A percentile compares a stretch with the other conserved stretches of the same genome.
These are phyloP conservation scores for Agrilus mali DNA, from an alignment of 2,888 invertebrate genomes.

Conservation along the genomic window DNA sequence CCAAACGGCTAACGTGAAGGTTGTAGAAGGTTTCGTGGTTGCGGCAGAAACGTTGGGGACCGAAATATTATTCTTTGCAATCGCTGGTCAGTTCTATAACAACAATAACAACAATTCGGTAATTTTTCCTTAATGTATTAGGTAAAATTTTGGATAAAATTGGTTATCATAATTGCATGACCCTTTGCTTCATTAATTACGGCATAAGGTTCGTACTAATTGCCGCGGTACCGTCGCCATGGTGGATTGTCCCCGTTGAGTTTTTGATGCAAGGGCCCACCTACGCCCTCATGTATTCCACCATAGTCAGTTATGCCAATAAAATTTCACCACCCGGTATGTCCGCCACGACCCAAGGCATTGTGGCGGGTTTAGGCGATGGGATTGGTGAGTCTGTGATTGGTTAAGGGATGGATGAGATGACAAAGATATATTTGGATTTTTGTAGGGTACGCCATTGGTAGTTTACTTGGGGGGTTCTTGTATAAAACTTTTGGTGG, in stretches of 20 bases:
- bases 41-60: slow-evolving; percentile 69
- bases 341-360: slow-evolving; percentile 74
- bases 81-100: slow-evolving; percentile 40
- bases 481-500: slow-evolving; percentile 57
- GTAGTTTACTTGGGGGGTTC: slow-evolving; percentile 60
- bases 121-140: slow-evolving; percentile 21
- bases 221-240: slow-evolving; percentile 64
- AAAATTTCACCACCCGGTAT: slow-evolving; percentile 47
- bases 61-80: slow-evolving; percentile 64
- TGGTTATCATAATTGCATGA: slow-evolving; percentile 67
- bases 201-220: slow-evolving; percentile 61
- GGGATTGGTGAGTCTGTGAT: slow-evolving; percentile 48
- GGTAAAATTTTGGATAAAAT: slow-evolving; percentile 68
- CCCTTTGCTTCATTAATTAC: slow-evolving; percentile 65
- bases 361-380: slow-evolving; percentile 81
- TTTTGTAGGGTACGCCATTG: slow-evolving; percentile 56
- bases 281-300: slow-evolving; percentile 75
- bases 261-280: slow-evolving; percentile 73
- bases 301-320: slow-evolving; percentile 56
- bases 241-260: slow-evolving; percentile 74
- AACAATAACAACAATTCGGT: slow-evolving; percentile 1
- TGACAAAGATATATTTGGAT: too few species aligned
- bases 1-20: slow-evolving; percentile 52
- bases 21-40: slow-evolving; percentile 67
- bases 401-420: too few species aligned